These are phyloP conservation scores for Sinocyclocheilus anophthalmus DNA, from an alignment of 2,113 vertebrate genomes.

Conservation along the genomic window DNA sequence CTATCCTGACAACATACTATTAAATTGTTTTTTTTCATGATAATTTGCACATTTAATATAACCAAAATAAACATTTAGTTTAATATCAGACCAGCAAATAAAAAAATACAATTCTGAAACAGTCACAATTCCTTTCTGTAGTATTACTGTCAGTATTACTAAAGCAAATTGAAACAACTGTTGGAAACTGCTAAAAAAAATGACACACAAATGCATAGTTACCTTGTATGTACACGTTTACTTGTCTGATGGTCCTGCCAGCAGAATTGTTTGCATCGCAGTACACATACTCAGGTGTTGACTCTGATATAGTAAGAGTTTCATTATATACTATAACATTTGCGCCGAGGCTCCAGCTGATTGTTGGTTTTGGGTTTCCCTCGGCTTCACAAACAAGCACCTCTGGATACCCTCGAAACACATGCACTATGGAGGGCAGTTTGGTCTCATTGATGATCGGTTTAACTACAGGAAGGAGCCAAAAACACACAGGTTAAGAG, in stretches of 20 bases:
- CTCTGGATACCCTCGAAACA: conserved; percentile 65
- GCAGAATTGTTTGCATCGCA: conserved; percentile 66
- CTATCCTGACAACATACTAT: neutral
- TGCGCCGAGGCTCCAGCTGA: conserved; percentile 59
- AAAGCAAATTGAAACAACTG: neutral
- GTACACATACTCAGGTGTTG: neutral
- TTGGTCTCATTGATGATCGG: conserved; percentile 61
- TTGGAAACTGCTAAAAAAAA: too few species aligned
- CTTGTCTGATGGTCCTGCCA: neutral
- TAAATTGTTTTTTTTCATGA: neutral
- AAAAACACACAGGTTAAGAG: neutral
- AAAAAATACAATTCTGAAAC: neutral
- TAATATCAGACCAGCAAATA: neutral
- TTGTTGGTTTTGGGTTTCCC: conserved; percentile 65
- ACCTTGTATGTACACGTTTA: conserved; percentile 70
- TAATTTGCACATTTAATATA: neutral
- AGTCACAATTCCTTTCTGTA: too few species aligned
- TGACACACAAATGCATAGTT: conserved; percentile 21
- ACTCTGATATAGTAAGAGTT: conserved; percentile 55
- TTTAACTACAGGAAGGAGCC: conserved; percentile 1
- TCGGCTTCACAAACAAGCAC: conserved; percentile 70
- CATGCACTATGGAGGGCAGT: conserved; percentile 55
- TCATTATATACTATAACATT: neutral
- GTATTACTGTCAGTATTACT: neutral
- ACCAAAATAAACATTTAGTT: neutral